A percentile compares a stretch with the other conserved stretches of the same genome.
Evolutionary conservation across 2,888 invertebrate genomes (phyloP).

Genomic region (Fragum fragum): DNA sequence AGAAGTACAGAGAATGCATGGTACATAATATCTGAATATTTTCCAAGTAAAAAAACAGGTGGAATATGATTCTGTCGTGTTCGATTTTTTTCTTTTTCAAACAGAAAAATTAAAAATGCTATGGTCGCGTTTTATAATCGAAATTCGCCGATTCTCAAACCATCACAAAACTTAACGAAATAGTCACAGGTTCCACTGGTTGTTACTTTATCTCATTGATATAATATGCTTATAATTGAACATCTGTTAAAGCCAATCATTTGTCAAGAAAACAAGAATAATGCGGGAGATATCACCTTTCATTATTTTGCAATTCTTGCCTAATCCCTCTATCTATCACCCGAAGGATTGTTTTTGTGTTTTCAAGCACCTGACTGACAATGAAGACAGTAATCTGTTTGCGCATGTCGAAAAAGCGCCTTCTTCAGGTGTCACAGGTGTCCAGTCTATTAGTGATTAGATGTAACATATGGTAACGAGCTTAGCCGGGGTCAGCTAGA

Average conservation of each 20-base stretch:
- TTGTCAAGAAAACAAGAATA: slow-evolving; percentile 25
- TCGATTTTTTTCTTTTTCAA: no score
- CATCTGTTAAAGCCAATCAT: slow-evolving; percentile 38
- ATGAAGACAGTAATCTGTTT: slow-evolving; percentile 61
- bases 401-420: slow-evolving; percentile 41
- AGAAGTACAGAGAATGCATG: no score
- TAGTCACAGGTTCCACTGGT: slow-evolving; percentile 11
- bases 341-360: slow-evolving; percentile 48
- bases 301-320: slow-evolving; percentile 61
- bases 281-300: slow-evolving; percentile 20
- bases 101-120: no score
- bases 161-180: not conserved
- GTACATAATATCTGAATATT: no score
- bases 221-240: slow-evolving; percentile 34
- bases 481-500: slow-evolving; percentile 19
- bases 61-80: no score
- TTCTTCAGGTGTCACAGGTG: slow-evolving; percentile 53
- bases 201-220: slow-evolving; percentile 17
- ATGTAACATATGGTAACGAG: slow-evolving; percentile 66
- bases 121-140: no score
- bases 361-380: slow-evolving; percentile 56
- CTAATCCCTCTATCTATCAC: slow-evolving; percentile 63
- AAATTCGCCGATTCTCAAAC: no score
- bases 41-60: no score
- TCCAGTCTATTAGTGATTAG: slow-evolving; percentile 2